These are phyloP conservation scores for Drosophila barbarae DNA, from an alignment of 2,888 invertebrate species.

Conservation along the genomic window DNA sequence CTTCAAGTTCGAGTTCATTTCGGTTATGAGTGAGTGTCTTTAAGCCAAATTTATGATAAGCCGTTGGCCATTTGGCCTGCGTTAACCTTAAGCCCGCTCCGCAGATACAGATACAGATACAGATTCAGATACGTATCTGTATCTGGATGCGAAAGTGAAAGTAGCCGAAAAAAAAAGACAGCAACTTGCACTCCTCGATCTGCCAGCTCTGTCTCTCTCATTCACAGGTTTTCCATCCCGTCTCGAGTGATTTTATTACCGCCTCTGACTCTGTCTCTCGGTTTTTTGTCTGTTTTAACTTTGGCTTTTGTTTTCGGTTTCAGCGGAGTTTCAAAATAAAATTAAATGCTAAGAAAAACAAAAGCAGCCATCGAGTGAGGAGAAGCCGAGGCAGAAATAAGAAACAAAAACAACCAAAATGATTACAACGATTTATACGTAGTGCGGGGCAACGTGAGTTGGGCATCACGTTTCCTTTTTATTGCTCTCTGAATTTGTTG, in stretches of 20 bases:
- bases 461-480: slow-evolving; percentile 71
- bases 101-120: slow-evolving; percentile 30
- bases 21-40: slow-evolving; percentile 23
- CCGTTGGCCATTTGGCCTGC: slow-evolving; percentile 34
- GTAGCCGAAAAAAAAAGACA: slow-evolving; percentile 50
- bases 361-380: slow-evolving; percentile 4
- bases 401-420: slow-evolving; percentile 44
- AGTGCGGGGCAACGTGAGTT: slow-evolving; percentile 56
- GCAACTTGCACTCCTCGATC: slow-evolving; percentile 50
- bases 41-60: slow-evolving; percentile 55
- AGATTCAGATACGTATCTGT: slow-evolving; percentile 27
- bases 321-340: slow-evolving; percentile 56
- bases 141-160: slow-evolving; percentile 63
- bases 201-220: slow-evolving; percentile 18
- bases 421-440: slow-evolving; percentile 63
- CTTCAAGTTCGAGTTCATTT: slow-evolving; percentile 28
- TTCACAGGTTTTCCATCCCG: slow-evolving; percentile 23
- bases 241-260: slow-evolving; percentile 65
- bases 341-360: slow-evolving; percentile 50
- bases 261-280: slow-evolving; percentile 24
- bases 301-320: slow-evolving; percentile 40
- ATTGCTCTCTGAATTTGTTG: slow-evolving; percentile 51
- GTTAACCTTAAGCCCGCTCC: slow-evolving; percentile 35
- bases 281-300: slow-evolving; percentile 13
- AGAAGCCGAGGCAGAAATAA: slow-evolving; percentile 1